Conservation (phyloP, 2,797 vertebrate species). For the Holocentrus rufus region DNA sequence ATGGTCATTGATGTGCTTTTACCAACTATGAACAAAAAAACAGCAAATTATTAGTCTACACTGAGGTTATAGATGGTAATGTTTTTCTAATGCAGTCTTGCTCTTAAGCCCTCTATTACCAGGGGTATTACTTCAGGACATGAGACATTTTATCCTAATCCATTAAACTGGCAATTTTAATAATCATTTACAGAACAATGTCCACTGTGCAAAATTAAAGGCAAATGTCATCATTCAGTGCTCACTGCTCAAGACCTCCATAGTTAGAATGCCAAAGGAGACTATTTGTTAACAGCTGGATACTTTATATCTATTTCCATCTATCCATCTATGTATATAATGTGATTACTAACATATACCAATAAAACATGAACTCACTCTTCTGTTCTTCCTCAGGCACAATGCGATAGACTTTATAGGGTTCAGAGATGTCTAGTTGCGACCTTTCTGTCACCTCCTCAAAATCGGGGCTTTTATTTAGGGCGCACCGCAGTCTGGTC, state of each 20-base stretch:
- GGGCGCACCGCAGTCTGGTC: slow-evolving; percentile 94
- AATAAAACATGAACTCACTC: slow-evolving; percentile 79
- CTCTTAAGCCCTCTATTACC: too few species aligned
- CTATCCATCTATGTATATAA: not conserved
- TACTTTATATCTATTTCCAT: not conserved
- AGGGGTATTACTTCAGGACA: not conserved
- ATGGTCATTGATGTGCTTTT: slow-evolving; percentile 74
- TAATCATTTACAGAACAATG: too few species aligned
- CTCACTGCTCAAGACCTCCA: not conserved
- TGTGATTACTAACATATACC: not conserved
- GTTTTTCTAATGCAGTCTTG: not conserved
- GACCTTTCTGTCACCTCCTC: slow-evolving; percentile 97
- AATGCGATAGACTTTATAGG: slow-evolving; percentile 98
- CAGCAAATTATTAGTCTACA: not conserved
- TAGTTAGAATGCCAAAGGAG: not conserved
- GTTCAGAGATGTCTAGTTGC: slow-evolving; percentile 97
- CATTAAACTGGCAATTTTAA: too few species aligned
- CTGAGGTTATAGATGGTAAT: not conserved
- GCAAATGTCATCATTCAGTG: not conserved
- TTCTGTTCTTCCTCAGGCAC: slow-evolving; percentile 98
- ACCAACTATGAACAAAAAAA: slow-evolving; percentile 73
- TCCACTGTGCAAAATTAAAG: too few species aligned
- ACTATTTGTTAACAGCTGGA: not conserved
- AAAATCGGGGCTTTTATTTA: slow-evolving; percentile 99
- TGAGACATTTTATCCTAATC: not conserved